Base-by-base conservation (phyloP, 1,140 invertebrate species). In the Anoplolepis gracilipes region DNA sequence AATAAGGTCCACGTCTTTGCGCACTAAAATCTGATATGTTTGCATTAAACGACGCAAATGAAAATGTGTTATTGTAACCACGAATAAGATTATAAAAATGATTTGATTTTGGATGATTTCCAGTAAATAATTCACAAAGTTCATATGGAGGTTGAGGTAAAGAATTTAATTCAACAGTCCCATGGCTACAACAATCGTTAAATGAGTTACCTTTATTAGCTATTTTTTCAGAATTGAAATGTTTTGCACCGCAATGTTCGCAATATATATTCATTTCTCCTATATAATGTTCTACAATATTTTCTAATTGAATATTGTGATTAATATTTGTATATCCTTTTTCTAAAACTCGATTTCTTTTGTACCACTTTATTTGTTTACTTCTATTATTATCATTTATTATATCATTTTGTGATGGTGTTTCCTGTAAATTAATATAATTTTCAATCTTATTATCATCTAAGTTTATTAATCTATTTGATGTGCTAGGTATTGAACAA, bases 31-130 rank as follows among this genome's bases (percentile, higher is more conserved):
- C 10, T 25, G 7, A 10, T 42, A 67, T 67, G 0, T 67, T 67
- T 42, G 64, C 36, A 67, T 67, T 67, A 42, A 67, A 67, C 11
- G 36, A 39, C 5, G 64, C 64, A 16, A 67, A 67, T 67, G 64
- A 67, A 67, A 67, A 42, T 42, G 5, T 11, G 42, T 67, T 67
- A 25, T 67, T 67, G 7, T 42, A 67, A 67, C n/a, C n/a, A n/a
- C 64, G 36, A 67, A 67, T 67, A 67, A n/a, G 64, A 42, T 67
- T 25, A 7, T 42, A 67, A 67, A 67, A 67, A 67, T 42, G 36
- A 11, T 42, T 67, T 67, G 64, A 67, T 42, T 67, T 67, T 36
- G 36, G 36, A 36, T 36, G 36, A 36, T 36, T 36, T 36, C 6
- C 36, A 67, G 5, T 42, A 67, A 67, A 46, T 16, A 67, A 25